These are phyloP conservation scores for Patella pellucida DNA, from an alignment of 2,888 invertebrate genomes.

Conservation along the genomic window DNA sequence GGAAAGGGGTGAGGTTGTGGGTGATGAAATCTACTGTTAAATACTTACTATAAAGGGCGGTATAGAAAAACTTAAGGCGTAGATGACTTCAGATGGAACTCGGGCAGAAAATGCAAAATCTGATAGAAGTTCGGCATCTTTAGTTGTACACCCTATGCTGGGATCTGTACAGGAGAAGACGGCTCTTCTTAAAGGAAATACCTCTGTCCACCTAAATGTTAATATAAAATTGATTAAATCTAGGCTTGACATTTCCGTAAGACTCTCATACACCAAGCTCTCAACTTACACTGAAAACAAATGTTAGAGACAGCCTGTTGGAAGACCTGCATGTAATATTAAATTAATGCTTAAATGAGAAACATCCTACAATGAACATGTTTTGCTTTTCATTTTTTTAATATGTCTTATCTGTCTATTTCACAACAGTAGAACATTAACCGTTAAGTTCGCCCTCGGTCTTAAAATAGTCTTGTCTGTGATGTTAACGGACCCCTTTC, in stretches of 20 bases:
- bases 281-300: too few species aligned
- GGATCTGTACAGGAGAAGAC: slow-evolving; percentile 55
- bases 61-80: slow-evolving; percentile 54
- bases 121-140: slow-evolving; percentile 42
- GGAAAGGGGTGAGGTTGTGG: too few species aligned
- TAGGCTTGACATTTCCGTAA: background rate
- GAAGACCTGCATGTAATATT: background rate
- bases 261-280: background rate
- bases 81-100: slow-evolving; percentile 49
- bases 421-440: too few species aligned
- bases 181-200: slow-evolving; percentile 51
- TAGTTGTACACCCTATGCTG: slow-evolving; percentile 41
- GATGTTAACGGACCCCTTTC: too few species aligned
- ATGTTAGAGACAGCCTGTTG: background rate
- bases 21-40: too few species aligned
- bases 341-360: background rate
- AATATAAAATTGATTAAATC: background rate
- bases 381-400: background rate
- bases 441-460: too few species aligned
- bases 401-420: too few species aligned
- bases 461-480: too few species aligned
- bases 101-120: slow-evolving; percentile 49
- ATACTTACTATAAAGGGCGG: slow-evolving; percentile 55
- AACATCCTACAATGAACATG: background rate
- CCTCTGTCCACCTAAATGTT: slow-evolving; percentile 50